Conservation (phyloP, 2,797 vertebrate genomes). For the Fratercula arctica region DNA sequence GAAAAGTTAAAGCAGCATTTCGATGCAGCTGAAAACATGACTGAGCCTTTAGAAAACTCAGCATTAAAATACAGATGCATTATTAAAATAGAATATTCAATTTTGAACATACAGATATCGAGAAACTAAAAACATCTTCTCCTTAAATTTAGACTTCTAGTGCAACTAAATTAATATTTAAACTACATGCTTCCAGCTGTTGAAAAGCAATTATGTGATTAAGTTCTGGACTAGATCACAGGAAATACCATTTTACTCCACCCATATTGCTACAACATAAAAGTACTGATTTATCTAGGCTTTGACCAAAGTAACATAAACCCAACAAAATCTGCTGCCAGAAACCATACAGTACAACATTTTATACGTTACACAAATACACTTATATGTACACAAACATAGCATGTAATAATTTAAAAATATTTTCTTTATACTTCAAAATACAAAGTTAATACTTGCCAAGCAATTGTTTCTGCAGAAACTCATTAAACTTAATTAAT, state of each 20-base stretch:
- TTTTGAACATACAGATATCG: background rate
- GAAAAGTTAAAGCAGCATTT: background rate
- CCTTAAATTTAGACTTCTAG: background rate
- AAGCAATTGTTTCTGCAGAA: background rate
- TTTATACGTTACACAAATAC: background rate
- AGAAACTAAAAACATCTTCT: background rate
- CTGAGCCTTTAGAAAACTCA: background rate
- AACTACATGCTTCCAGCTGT: slow-evolving; percentile 53
- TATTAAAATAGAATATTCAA: background rate
- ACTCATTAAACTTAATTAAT: background rate
- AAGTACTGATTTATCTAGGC: slow-evolving; percentile 55
- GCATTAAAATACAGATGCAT: background rate
- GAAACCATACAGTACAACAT: background rate
- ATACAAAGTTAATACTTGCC: background rate
- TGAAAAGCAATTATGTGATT: slow-evolving; percentile 74
- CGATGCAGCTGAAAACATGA: background rate
- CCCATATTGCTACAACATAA: slow-evolving; percentile 53
- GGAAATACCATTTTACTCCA: slow-evolving; percentile 76
- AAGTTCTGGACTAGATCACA: slow-evolving; percentile 63
- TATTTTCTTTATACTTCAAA: background rate
- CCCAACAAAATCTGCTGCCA: slow-evolving; percentile 18
- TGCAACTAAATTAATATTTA: background rate
- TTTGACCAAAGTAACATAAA: slow-evolving; percentile 7
- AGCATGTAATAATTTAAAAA: background rate
- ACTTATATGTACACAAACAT: background rate